Percentiles rank a stretch among this genome's conserved stretches.
Conservation (phyloP, 2,797 vertebrate species). For the Ataeniobius toweri region DNA sequence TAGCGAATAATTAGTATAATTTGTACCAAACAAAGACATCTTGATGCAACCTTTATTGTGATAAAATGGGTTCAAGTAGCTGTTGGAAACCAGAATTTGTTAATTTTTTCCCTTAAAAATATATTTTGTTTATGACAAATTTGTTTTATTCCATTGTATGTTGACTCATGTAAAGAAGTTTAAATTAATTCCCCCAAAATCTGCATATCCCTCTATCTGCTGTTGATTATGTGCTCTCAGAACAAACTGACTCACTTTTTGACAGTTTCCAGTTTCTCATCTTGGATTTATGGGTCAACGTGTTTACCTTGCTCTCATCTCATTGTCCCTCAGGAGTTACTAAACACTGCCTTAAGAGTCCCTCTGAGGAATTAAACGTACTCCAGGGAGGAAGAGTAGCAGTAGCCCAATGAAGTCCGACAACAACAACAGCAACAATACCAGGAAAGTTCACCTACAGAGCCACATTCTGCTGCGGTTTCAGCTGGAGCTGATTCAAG, state of each 20-base stretch:
- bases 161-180: not conserved
- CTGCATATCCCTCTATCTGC: not conserved
- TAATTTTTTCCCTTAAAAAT: not conserved
- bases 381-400: slow-evolving; percentile 45
- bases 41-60: not conserved
- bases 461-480: slow-evolving; percentile 22
- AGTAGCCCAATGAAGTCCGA: slow-evolving; percentile 38
- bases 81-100: not conserved
- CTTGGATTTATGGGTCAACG: slow-evolving; percentile 29
- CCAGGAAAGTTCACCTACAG: slow-evolving; percentile 50
- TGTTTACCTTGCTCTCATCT: slow-evolving; percentile 60
- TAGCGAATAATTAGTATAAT: not conserved
- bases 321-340: slow-evolving; percentile 39
- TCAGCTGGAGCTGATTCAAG: slow-evolving; percentile 43
- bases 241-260: slow-evolving; percentile 34
- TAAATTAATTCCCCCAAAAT: not conserved
- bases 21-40: slow-evolving; percentile 1
- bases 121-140: not conserved
- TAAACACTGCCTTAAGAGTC: slow-evolving; percentile 33
- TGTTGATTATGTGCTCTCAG: slow-evolving; percentile 26
- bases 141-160: not conserved
- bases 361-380: slow-evolving; percentile 31
- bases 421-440: slow-evolving; percentile 48
- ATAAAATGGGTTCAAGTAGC: not conserved
- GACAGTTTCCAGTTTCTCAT: slow-evolving; percentile 41